Evolutionary conservation across 2,113 vertebrate genomes (phyloP).

Genomic region (Cheirogaleus medius): DNA sequence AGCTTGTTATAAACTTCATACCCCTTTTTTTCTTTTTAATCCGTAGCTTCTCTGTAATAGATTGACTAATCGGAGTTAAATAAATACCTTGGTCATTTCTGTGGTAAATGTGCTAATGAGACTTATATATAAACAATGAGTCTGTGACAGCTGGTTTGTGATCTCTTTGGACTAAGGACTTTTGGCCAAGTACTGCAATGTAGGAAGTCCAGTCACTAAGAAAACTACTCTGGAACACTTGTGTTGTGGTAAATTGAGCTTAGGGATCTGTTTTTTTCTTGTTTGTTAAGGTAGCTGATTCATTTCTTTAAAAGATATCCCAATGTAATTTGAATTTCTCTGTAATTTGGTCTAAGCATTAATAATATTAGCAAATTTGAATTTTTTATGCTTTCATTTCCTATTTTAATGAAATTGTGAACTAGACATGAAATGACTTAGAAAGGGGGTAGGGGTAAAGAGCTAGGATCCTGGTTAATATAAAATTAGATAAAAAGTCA

Average conservation of each 20-base stretch:
- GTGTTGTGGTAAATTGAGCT: background rate
- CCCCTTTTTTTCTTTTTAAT: background rate
- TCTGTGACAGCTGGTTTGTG: background rate
- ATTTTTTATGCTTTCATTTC: background rate
- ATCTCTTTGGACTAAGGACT: background rate
- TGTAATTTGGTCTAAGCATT: background rate
- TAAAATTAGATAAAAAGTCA: background rate
- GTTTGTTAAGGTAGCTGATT: background rate
- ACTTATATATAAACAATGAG: background rate
- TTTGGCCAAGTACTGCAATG: background rate
- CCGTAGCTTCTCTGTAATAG: background rate
- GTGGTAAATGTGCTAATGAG: background rate
- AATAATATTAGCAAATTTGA: background rate
- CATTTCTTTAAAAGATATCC: slow-evolving; percentile 5
- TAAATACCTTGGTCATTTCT: background rate
- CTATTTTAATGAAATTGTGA: background rate
- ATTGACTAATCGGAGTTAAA: background rate
- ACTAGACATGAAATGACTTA: background rate
- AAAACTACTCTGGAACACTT: background rate
- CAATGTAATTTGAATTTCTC: background rate
- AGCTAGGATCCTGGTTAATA: background rate
- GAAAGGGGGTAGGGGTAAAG: background rate
- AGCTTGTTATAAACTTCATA: background rate
- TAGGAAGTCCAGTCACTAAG: background rate
- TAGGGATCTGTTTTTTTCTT: background rate